Evolutionary conservation across 2,113 vertebrate genomes (phyloP).

Genomic region (Rhinolophus ferrumequinum): DNA sequence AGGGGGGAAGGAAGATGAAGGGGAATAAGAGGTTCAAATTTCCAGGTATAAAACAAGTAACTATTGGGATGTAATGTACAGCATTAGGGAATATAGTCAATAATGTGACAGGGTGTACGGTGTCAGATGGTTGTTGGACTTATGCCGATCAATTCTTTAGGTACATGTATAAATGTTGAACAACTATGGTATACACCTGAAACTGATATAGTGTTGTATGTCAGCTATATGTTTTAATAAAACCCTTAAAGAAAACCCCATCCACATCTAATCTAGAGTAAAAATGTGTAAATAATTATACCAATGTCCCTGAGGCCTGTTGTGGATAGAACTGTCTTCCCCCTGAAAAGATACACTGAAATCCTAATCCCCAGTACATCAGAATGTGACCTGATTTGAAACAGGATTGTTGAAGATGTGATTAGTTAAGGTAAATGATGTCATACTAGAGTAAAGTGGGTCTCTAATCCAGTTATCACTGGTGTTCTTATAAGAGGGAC

Average conservation of each 20-base stretch:
- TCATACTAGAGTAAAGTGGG: background rate
- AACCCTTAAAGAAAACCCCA: background rate
- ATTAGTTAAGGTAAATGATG: background rate
- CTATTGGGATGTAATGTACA: too few relatives aligned
- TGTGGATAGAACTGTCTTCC: background rate
- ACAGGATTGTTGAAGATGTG: background rate
- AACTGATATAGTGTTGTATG: too few relatives aligned
- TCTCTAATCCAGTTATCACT: background rate
- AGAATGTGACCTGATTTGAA: conserved; percentile 9
- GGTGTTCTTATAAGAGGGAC: background rate
- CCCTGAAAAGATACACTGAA: background rate
- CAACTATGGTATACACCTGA: too few relatives aligned
- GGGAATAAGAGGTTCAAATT: too few relatives aligned
- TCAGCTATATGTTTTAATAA: too few relatives aligned
- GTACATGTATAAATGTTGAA: too few relatives aligned
- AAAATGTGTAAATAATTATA: conserved; percentile 21
- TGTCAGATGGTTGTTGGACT: too few relatives aligned
- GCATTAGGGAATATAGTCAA: too few relatives aligned
- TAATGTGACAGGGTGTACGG: too few relatives aligned
- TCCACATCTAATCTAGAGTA: background rate
- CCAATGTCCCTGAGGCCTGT: background rate
- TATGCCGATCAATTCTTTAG: too few relatives aligned
- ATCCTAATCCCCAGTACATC: background rate
- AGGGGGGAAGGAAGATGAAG: too few relatives aligned
- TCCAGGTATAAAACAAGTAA: too few relatives aligned